A percentile compares a stretch with the other conserved stretches of the same genome.
Conservation (phyloP, 2,888 invertebrate species). For the Acanthopleura granulata region DNA sequence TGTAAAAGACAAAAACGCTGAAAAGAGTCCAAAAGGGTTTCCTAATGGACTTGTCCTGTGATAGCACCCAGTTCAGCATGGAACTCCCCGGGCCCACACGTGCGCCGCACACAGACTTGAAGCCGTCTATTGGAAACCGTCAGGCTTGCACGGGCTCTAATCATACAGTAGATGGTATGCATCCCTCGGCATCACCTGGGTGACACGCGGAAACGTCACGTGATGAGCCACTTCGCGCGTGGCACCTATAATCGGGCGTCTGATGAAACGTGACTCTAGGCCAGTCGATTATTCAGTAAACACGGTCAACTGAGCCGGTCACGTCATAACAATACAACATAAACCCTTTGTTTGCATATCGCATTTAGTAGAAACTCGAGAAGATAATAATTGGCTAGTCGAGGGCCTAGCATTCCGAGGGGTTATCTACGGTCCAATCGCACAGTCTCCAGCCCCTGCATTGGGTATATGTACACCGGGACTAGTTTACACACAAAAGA, state of each 20-base stretch:
- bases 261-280: slow-evolving; percentile 7
- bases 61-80: too few species aligned
- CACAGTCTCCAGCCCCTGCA: too few species aligned
- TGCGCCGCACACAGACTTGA: too few species aligned
- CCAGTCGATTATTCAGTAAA: not conserved
- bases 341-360: slow-evolving; percentile 1
- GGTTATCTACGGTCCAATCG: too few species aligned
- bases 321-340: slow-evolving; percentile 2
- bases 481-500: too few species aligned
- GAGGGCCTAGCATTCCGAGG: too few species aligned
- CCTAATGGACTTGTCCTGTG: too few species aligned
- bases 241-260: not conserved
- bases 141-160: not conserved
- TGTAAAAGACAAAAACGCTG: too few species aligned
- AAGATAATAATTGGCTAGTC: not conserved
- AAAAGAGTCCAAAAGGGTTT: too few species aligned
- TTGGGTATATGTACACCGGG: too few species aligned
- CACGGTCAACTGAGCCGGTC: not conserved
- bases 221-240: not conserved
- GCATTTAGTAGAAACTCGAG: slow-evolving; percentile 1
- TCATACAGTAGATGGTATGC: not conserved
- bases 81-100: too few species aligned
- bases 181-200: not conserved
- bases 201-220: not conserved
- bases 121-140: too few species aligned